Evolutionary conservation across 2,888 invertebrate species (phyloP).

Genomic region (Stramonita haemastoma): DNA sequence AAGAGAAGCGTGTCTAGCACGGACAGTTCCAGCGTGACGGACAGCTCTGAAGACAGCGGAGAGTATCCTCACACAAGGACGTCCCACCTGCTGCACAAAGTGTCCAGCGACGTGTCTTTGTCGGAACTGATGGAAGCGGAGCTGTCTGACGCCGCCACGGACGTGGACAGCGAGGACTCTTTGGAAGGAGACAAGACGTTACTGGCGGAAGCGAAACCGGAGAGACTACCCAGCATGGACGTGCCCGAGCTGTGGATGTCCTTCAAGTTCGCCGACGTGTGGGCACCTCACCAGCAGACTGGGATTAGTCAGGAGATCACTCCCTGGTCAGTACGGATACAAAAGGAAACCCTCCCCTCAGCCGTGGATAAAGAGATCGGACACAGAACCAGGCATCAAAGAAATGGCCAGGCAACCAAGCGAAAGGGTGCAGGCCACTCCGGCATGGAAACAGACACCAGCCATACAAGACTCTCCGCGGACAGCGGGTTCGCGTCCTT

Average conservation of each 20-base stretch:
- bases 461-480: not conserved
- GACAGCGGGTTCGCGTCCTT: conserved; percentile 33
- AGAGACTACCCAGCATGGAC: not conserved
- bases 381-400: not conserved
- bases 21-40: not conserved
- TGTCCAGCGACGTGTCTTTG: no score
- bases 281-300: no score
- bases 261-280: not conserved
- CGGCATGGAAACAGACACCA: no score
- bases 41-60: not conserved
- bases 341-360: not conserved
- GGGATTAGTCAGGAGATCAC: no score
- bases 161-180: not conserved
- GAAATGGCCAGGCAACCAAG: no score
- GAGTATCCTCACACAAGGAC: not conserved
- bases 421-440: no score
- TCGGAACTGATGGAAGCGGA: not conserved
- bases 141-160: not conserved
- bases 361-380: no score
- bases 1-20: not conserved
- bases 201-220: not conserved
- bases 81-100: not conserved
- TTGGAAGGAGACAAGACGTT: not conserved
- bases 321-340: not conserved
- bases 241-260: no score